Conservation (phyloP, 2,113 vertebrate genomes). For the Erinaceus europaeus region DNA sequence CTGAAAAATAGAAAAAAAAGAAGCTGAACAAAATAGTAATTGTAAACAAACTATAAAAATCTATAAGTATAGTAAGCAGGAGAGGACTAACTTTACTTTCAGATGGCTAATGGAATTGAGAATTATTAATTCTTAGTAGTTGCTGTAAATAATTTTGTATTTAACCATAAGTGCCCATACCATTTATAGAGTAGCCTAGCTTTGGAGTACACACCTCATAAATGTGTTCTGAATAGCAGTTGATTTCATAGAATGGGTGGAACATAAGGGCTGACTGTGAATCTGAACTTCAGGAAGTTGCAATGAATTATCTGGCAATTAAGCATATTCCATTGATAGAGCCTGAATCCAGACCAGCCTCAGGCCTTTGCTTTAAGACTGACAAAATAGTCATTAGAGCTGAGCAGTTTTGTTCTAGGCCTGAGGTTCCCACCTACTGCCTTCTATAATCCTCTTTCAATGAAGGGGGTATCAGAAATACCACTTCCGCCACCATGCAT, state of each 20-base stretch:
- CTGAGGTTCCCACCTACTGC: conserved; percentile 55
- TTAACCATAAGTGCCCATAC: background rate
- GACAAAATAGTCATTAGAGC: background rate
- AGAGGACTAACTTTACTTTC: background rate
- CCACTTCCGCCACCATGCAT: background rate
- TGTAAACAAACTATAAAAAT: conserved; percentile 6
- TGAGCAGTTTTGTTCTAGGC: conserved; percentile 25
- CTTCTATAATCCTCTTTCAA: conserved; percentile 65
- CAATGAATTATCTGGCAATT: conserved; percentile 54
- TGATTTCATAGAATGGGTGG: conserved; percentile 26
- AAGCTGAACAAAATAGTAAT: background rate
- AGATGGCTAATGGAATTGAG: background rate
- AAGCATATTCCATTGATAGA: conserved; percentile 20
- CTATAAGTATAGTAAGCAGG: background rate
- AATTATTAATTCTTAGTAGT: background rate
- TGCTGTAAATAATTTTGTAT: background rate
- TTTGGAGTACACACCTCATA: background rate
- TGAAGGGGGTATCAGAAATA: background rate
- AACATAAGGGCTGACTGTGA: conserved; percentile 16
- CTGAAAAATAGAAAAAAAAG: background rate
- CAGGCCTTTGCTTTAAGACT: conserved; percentile 34
- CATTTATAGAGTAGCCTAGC: background rate
- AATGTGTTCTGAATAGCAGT: conserved; percentile 18
- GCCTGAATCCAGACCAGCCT: conserved; percentile 35
- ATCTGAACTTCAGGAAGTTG: conserved; percentile 41